Evolutionary conservation across 2,888 invertebrate genomes (phyloP).

Genomic region (Plagiodera versicolora): DNA sequence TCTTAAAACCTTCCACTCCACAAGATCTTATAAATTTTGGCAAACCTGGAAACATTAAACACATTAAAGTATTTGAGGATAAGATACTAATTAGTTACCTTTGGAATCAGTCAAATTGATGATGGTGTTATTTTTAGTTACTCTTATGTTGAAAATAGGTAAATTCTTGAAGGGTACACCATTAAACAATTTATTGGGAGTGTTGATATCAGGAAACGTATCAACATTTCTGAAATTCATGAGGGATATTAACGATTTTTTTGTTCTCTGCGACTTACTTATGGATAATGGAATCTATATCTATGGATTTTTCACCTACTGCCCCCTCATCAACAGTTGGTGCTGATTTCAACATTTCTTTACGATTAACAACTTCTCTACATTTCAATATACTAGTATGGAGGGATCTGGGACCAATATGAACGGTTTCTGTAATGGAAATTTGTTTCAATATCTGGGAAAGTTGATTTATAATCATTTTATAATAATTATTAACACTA

Average conservation of each 20-base stretch:
- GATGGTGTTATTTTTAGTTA: slow-evolving; percentile 87
- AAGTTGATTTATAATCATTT: slow-evolving; percentile 6
- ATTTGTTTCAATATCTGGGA: slow-evolving; percentile 1
- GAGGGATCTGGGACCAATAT: slow-evolving; percentile 1
- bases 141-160: slow-evolving; percentile 81
- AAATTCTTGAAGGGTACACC: slow-evolving; percentile 78
- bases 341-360: slow-evolving; percentile 59
- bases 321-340: slow-evolving; percentile 73
- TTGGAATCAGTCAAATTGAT: slow-evolving; percentile 71
- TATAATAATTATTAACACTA: background rate
- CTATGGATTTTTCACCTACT: slow-evolving; percentile 71
- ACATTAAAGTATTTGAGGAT: background rate
- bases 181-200: slow-evolving; percentile 72
- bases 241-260: background rate
- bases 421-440: background rate
- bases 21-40: slow-evolving; percentile 70
- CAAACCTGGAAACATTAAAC: slow-evolving; percentile 50
- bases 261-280: slow-evolving; percentile 56
- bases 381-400: slow-evolving; percentile 19
- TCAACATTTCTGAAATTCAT: slow-evolving; percentile 63
- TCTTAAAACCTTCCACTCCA: slow-evolving; percentile 93
- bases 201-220: slow-evolving; percentile 73
- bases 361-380: slow-evolving; percentile 57
- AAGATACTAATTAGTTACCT: slow-evolving; percentile 55
- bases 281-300: slow-evolving; percentile 67